Conservation (phyloP, 2,888 invertebrate genomes). For the Gymnoscelis rufifasciata region DNA sequence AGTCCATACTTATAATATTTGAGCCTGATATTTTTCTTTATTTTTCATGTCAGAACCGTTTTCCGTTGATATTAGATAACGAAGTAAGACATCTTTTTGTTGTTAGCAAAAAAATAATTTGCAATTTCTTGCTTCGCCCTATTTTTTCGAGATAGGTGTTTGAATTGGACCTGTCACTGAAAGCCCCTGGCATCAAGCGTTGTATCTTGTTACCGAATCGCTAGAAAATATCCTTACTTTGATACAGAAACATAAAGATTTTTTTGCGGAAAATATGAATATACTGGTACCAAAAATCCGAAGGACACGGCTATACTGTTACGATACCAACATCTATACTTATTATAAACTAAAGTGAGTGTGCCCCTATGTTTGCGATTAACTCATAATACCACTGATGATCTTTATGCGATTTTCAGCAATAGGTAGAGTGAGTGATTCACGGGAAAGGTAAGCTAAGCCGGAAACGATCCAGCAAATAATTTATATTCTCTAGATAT, state of each 20-base stretch:
- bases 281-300: too few relatives aligned
- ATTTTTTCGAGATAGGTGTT: constrained; percentile 27
- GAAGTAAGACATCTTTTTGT: constrained; percentile 19
- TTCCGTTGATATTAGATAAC: constrained; percentile 6
- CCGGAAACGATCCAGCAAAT: too few relatives aligned
- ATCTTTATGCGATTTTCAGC: too few relatives aligned
- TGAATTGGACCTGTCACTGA: constrained; percentile 28
- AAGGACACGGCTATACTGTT: too few relatives aligned
- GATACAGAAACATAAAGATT: background rate
- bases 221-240: too few relatives aligned
- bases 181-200: constrained; percentile 21
- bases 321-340: too few relatives aligned
- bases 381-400: too few relatives aligned
- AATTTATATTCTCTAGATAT: too few relatives aligned
- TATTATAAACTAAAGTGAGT: too few relatives aligned
- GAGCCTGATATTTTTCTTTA: background rate
- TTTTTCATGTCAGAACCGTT: constrained; percentile 1
- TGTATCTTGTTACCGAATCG: constrained; percentile 21
- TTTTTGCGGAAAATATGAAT: background rate
- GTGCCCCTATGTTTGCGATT: too few relatives aligned
- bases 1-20: background rate
- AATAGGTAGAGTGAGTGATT: too few relatives aligned
- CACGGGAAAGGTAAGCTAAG: too few relatives aligned
- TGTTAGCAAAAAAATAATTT: constrained; percentile 16
- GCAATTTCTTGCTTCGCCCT: constrained; percentile 24